Base-by-base conservation (phyloP, 2,113 vertebrate species). In the Mus spicilegus region DNA sequence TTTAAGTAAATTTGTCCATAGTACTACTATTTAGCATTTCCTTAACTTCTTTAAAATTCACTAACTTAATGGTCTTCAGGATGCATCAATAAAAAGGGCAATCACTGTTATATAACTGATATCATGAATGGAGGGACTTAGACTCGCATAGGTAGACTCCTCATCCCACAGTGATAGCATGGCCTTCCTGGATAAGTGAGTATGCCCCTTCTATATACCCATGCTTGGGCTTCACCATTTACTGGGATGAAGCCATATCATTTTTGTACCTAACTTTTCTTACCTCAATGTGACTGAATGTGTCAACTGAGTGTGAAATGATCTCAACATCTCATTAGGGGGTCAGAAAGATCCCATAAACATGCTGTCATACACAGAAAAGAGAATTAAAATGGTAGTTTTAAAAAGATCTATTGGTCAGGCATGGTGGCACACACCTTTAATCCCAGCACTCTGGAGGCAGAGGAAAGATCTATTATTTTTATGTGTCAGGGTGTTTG, bases 1-100 rank as follows among this genome's bases (percentile, higher is more conserved):
- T 96, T 95, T 91, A 94, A 94, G 73, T 93, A 81, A 97, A 90
- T 80, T 91, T 95, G 39, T 90, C 87, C 85, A 78, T n/a, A 89
- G n/a, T 63, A 86, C 78, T 75, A 90, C 77, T 91, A 63, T 33
- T 96, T 94, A 78, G 39, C 14, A 96, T 95, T 96, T 85, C 77
- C 76, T 97, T 94, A 94, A 69, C 20, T 42, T 51, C n/a, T 94
- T 97, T 85, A 72, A 89, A 94, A 94, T 94, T 75, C 19, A 36
- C 39, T 89, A 75, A 87, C 84, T 95, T 88, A 95, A 73, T 95
- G 94, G 49, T 33, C 33, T 4, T 90, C n/a, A 56, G 33, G 92
- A 67, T 9, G 61, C 58, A 91, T 93, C 63, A 93, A 42, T 84
- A 54, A 95, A 97, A 69, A 85, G 36, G 51, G 6, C 91, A 33